phyloP scores from a whole-genome alignment of 2,113 vertebrate genomes.

The Turdus rufiventris region DNA sequence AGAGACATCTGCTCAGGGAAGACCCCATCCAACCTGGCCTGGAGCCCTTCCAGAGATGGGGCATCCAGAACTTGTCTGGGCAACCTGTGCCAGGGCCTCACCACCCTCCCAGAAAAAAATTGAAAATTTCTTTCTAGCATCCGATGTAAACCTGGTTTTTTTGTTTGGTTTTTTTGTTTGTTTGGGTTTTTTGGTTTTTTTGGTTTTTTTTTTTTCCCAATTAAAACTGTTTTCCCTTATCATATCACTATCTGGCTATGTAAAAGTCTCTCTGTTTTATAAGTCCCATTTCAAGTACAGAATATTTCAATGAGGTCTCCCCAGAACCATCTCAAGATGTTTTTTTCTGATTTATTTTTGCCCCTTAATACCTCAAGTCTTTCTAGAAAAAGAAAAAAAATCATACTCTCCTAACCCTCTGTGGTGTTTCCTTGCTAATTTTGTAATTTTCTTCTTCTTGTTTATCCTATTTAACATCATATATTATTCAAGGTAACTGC shows the following conservation, averaged over 20 bases:
- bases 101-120: background rate
- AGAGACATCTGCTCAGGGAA: background rate
- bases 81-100: background rate
- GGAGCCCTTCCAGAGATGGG: background rate
- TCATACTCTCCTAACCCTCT: background rate
- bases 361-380: background rate
- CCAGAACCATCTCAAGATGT: background rate
- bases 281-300: background rate
- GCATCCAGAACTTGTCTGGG: background rate
- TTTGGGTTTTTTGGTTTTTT: no score
- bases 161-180: background rate
- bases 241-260: background rate
- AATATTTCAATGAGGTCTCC: background rate
- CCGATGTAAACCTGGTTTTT: background rate
- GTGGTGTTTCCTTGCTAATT: slow-evolving; percentile 32
- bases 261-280: background rate
- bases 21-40: background rate
- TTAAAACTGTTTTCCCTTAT: background rate
- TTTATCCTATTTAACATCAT: background rate
- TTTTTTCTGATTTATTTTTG: background rate
- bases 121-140: background rate
- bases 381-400: background rate
- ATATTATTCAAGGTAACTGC: slow-evolving; percentile 21
- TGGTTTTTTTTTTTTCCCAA: background rate
- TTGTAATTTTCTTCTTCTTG: background rate